phyloP scores from a whole-genome alignment of 2,888 invertebrate genomes.

The Rhopalosiphum nymphaeae region DNA sequence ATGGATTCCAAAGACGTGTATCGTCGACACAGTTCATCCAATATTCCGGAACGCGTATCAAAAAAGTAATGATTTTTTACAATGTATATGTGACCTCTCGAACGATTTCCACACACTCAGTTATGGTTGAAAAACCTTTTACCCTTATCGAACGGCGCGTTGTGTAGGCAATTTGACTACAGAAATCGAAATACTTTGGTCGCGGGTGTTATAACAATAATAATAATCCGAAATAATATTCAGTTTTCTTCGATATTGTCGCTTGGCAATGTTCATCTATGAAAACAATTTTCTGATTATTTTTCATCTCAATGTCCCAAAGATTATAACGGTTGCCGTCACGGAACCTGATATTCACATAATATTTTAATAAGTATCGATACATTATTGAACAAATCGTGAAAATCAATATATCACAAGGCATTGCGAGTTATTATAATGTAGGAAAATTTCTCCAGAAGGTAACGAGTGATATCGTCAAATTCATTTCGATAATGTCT shows the following conservation, averaged over 20 bases:
- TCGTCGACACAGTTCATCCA: background rate
- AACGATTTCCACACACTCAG: background rate
- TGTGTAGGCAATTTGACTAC: conserved; percentile 19
- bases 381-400: background rate
- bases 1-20: background rate
- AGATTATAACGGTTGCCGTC: background rate
- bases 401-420: background rate
- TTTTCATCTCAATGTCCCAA: background rate
- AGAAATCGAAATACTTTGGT: background rate
- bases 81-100: background rate
- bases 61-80: background rate
- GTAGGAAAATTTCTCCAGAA: background rate
- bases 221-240: background rate
- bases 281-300: background rate
- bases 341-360: background rate
- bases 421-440: background rate
- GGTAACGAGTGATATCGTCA: background rate
- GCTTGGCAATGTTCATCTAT: background rate
- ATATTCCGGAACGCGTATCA: background rate
- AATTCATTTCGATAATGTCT: background rate
- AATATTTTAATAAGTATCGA: background rate
- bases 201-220: background rate
- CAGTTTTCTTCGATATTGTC: background rate
- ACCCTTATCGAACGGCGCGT: background rate
- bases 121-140: background rate